A percentile compares a stretch with the other conserved stretches of the same genome.
Conservation (phyloP, 2,797 vertebrate species). For the Prunella strophiata region DNA sequence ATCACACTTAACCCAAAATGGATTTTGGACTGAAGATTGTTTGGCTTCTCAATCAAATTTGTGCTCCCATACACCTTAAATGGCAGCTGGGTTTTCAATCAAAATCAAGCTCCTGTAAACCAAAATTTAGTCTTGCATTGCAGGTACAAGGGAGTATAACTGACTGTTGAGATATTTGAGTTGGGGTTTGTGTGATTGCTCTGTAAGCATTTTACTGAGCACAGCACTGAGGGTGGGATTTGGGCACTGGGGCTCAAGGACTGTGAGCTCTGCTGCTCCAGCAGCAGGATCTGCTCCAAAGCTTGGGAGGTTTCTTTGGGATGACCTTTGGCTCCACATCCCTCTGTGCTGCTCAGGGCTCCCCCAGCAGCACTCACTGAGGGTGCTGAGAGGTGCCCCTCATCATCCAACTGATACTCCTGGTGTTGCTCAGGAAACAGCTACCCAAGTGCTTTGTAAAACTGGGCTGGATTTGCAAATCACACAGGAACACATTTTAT, state of each 20-base stretch:
- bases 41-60: background rate
- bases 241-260: background rate
- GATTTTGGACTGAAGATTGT: background rate
- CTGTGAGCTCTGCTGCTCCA: background rate
- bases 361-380: background rate
- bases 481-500: background rate
- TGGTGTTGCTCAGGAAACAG: background rate
- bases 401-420: background rate
- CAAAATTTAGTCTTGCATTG: background rate
- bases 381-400: background rate
- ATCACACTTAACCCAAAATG: background rate
- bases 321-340: fast-evolving
- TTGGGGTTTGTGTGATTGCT: background rate
- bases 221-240: background rate
- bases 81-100: background rate
- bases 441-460: background rate
- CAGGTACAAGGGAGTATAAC: background rate
- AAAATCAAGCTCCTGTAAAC: background rate
- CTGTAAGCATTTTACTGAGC: background rate
- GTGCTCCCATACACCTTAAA: background rate
- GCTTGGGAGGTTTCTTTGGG: background rate
- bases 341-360: background rate
- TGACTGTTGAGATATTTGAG: background rate
- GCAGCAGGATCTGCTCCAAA: background rate
- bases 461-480: background rate